Percentiles rank a stretch among this genome's conserved stretches.
Evolutionary conservation across 2,113 vertebrate species (phyloP).

Genomic region (Notarius quadriscutis): DNA sequence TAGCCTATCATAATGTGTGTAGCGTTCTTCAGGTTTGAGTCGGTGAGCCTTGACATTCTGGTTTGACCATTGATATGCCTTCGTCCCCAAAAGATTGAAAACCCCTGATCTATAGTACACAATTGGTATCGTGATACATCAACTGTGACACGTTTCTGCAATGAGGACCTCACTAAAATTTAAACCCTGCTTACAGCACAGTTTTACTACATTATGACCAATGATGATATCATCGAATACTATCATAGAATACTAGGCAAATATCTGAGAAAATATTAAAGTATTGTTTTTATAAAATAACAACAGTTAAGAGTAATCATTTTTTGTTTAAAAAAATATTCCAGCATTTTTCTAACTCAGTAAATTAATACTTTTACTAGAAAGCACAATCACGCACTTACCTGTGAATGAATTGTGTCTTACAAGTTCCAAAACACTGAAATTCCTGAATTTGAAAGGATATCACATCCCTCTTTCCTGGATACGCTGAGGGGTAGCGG

Average conservation of each 20-base stretch:
- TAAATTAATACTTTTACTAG: neutral
- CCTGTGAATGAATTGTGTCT: slow-evolving; percentile 70
- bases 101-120: neutral
- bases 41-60: too few species aligned
- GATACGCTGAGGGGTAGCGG: slow-evolving; percentile 63
- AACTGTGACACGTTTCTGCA: neutral
- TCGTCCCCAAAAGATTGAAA: too few species aligned
- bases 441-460: slow-evolving; percentile 61
- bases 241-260: neutral
- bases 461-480: slow-evolving; percentile 66
- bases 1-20: too few species aligned
- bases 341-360: neutral
- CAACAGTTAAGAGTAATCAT: neutral
- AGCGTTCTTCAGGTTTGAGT: too few species aligned
- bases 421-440: slow-evolving; percentile 68
- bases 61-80: too few species aligned
- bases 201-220: neutral
- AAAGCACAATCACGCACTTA: slow-evolving; percentile 58
- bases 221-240: neutral
- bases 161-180: neutral
- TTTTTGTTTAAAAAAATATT: neutral
- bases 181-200: neutral
- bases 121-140: neutral
- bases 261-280: neutral
- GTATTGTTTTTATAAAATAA: neutral